Evolutionary conservation across 1,140 invertebrate species (phyloP).

Genomic region (Cyphomyrmex costatus): DNA sequence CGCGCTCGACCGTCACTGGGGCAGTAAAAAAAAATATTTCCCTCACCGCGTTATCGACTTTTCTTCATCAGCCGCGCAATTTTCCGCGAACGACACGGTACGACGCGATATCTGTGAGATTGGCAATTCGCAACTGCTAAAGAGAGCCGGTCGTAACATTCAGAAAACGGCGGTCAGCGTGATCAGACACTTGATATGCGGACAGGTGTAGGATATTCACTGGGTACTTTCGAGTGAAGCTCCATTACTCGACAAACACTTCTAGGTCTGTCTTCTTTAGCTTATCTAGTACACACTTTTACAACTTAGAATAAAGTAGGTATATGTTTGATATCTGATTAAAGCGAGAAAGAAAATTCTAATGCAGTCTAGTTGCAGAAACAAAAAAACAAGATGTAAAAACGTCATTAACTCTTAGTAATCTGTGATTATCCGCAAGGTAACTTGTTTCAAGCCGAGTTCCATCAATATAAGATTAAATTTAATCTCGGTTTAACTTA

Average conservation of each 20-base stretch:
- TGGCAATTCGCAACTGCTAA: slow-evolving; percentile 32
- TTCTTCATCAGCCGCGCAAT: slow-evolving; percentile 52
- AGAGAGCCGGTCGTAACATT: slow-evolving; percentile 36
- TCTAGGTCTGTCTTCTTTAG: no score
- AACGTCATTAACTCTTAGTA: neutral
- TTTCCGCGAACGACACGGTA: slow-evolving; percentile 27
- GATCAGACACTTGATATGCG: slow-evolving; percentile 53
- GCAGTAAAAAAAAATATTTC: slow-evolving; percentile 59
- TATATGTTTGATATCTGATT: no score
- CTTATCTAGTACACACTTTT: no score
- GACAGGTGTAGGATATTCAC: neutral
- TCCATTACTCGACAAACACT: neutral
- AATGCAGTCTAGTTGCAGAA: no score
- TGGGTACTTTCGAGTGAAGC: neutral
- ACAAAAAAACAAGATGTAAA: neutral
- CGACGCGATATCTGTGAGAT: slow-evolving; percentile 34
- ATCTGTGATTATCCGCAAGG: neutral
- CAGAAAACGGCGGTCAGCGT: slow-evolving; percentile 36
- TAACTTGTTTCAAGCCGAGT: neutral
- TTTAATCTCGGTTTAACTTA: no score
- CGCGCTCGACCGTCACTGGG: slow-evolving; percentile 13
- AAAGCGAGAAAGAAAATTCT: no score
- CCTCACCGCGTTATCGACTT: slow-evolving; percentile 39
- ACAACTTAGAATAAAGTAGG: no score
- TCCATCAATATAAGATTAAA: no score